A percentile compares a stretch with the other conserved stretches of the same genome.
These are phyloP conservation scores for Anoplius nigerrimus DNA, from an alignment of 2,888 invertebrate genomes.

Conservation along the genomic window DNA sequence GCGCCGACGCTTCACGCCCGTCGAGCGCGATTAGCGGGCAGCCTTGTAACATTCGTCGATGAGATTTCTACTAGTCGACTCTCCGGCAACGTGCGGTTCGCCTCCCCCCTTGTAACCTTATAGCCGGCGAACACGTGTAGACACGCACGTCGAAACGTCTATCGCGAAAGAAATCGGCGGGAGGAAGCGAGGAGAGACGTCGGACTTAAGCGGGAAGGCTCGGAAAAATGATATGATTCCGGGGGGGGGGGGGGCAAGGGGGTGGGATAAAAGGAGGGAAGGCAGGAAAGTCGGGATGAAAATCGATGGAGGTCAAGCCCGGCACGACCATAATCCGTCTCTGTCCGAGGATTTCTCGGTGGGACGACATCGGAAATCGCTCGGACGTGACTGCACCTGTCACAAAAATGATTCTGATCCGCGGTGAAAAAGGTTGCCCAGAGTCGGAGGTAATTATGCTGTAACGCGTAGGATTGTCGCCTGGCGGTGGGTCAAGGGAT, in stretches of 20 bases:
- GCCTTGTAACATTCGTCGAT: constrained; percentile 60
- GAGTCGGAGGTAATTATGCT: neutral
- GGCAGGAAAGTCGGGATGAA: no score
- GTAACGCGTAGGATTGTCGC: neutral
- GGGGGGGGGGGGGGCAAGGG: neutral
- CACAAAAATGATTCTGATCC: neutral
- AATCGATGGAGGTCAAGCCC: no score
- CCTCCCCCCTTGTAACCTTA: constrained; percentile 46
- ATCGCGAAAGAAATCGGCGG: constrained; percentile 19
- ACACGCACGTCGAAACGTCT: neutral
- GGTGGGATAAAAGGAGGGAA: neutral
- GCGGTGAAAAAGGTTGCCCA: neutral
- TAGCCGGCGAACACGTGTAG: constrained; percentile 14
- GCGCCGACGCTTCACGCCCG: constrained; percentile 32
- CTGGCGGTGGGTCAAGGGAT: neutral
- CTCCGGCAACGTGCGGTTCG: constrained; percentile 44
- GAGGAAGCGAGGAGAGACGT: constrained; percentile 5
- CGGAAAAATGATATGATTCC: neutral
- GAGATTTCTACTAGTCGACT: constrained; percentile 58
- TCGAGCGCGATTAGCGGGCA: constrained; percentile 55
- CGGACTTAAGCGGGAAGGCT: neutral
- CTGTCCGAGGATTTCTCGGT: neutral
- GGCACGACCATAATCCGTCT: no score
- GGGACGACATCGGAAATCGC: neutral
- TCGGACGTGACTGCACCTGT: neutral